Evolutionary conservation across 2,797 vertebrate species (phyloP), one percentile per base, ranked within the genome.

Genomic region (Molossus alvarezi): DNA sequence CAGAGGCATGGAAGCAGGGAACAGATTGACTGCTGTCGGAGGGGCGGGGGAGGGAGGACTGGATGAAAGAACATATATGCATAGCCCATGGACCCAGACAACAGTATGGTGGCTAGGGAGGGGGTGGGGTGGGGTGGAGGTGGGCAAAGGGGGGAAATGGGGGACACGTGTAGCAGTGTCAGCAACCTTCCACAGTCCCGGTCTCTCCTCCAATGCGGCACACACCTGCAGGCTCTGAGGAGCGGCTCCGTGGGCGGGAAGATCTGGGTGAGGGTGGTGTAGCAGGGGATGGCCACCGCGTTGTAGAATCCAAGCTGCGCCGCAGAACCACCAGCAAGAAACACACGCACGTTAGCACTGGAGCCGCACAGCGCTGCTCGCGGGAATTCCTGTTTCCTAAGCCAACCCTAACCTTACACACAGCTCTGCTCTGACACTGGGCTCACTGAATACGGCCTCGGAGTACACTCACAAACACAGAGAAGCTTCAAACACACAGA

Each of bases 231-330:
- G 57, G 99, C 99, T 93, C 97, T 98, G n/a, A 99, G 99, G 86
- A 99, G 99, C 10, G 99, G 99, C 96, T 93, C 96, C 2, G 99
- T 99, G 18, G 99, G 98, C 96, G 99, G 99, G 96, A 99, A 99
- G 94, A 99, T 99, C 97, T 99, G 98, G 18, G 99, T 96, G 73
- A 99, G 98, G 2, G 99, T 99, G 1, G 99, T 99, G 77, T 99
- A 99, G 98, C 99, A 99, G 29, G 99, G 99, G 96, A 99, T 98
- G 25, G 99, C 99, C 93, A 99, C 99, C 51, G 99, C 99, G 91
- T 99, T 99, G 98, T 99, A 99, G 98, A 99, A 99, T 11, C 99
- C 99, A 94, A 99, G 99, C 99, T 99, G 94, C 67, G 53, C 97
- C 0, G 69, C 20, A 0, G 73, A 29, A 6, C 1, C 88, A 57